A percentile compares a stretch with the other conserved stretches of the same genome.
Conservation (phyloP, 2,888 invertebrate genomes). For the Clunio marinus region DNA sequence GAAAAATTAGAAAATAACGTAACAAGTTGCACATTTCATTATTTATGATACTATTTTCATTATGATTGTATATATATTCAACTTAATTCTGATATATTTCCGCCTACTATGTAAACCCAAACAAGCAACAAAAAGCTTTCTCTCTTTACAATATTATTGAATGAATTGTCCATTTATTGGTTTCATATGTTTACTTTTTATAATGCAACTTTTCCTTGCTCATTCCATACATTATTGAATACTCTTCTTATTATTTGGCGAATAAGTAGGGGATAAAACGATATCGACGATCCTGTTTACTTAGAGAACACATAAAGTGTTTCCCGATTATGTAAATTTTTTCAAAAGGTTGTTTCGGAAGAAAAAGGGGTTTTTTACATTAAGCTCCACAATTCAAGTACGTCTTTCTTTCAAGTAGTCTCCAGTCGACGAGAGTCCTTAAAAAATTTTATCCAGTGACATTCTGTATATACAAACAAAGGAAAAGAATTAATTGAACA, state of each 20-base stretch:
- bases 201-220: slow-evolving; percentile 19
- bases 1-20: too few species aligned
- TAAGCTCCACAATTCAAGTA: slow-evolving; percentile 16
- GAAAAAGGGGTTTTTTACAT: slow-evolving; percentile 16
- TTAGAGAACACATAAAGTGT: slow-evolving; percentile 35
- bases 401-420: slow-evolving; percentile 28
- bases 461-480: background rate
- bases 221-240: background rate
- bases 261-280: slow-evolving; percentile 4
- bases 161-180: slow-evolving; percentile 26
- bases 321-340: slow-evolving; percentile 38
- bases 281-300: slow-evolving; percentile 33
- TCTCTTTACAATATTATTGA: slow-evolving; percentile 29
- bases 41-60: too few species aligned
- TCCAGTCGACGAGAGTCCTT: slow-evolving; percentile 5
- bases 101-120: background rate
- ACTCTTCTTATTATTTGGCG: background rate
- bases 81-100: too few species aligned
- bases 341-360: slow-evolving; percentile 32
- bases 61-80: too few species aligned
- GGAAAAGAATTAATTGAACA: slow-evolving; percentile 9
- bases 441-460: slow-evolving; percentile 11
- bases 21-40: too few species aligned
- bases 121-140: slow-evolving; percentile 36
- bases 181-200: slow-evolving; percentile 33